These are phyloP conservation scores for Polia nebulosa DNA, from an alignment of 2,888 invertebrate genomes.

Conservation along the genomic window DNA sequence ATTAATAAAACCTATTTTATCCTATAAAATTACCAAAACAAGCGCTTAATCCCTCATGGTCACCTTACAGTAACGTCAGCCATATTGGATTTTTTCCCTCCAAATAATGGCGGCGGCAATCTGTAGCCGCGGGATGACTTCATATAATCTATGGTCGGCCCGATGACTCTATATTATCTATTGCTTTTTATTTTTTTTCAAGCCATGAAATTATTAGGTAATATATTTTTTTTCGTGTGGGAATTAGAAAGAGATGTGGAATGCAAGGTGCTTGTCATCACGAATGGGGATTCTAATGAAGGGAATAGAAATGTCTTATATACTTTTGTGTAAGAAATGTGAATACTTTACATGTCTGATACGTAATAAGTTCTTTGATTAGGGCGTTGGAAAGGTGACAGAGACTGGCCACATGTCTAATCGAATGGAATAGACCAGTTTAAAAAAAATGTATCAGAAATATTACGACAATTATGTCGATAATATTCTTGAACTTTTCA, in stretches of 20 bases:
- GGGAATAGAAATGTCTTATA: constrained; percentile 22
- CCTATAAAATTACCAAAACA: constrained; percentile 17
- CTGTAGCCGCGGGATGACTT: constrained; percentile 87
- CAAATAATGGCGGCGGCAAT: constrained; percentile 81
- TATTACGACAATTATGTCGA: no score
- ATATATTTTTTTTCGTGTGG: constrained; percentile 65
- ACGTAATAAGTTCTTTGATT: background rate
- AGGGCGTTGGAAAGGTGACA: background rate
- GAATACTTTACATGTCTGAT: background rate
- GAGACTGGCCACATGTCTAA: background rate
- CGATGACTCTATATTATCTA: constrained; percentile 89
- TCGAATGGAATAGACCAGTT: background rate
- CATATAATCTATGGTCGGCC: constrained; percentile 86
- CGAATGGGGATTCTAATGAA: constrained; percentile 15
- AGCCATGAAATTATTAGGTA: constrained; percentile 73
- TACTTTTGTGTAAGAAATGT: background rate
- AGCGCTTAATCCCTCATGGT: constrained; percentile 57
- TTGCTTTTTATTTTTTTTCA: constrained; percentile 71
- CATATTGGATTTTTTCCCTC: constrained; percentile 83
- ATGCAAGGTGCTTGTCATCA: constrained; percentile 48
- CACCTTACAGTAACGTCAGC: constrained; percentile 77
- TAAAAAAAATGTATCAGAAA: background rate
- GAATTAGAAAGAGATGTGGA: constrained; percentile 53
- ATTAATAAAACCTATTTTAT: constrained; percentile 9
- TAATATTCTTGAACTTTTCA: no score